Evolutionary conservation across 2,888 invertebrate species (phyloP), one percentile per base, ranked within the genome.

Genomic region (Formica aserva): DNA sequence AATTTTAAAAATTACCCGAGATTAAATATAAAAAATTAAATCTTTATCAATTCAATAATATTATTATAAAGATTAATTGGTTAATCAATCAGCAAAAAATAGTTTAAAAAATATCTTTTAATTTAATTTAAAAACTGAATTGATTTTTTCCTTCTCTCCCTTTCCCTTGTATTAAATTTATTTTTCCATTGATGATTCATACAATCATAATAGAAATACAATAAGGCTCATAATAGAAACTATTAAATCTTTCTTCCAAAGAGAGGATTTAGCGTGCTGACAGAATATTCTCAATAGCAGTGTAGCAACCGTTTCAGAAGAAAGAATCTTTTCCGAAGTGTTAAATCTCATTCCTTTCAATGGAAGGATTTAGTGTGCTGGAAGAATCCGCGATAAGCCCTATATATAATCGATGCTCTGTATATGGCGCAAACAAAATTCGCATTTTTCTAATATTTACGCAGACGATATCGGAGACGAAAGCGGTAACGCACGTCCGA

Each of bases 361-460:
- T 71, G 15, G 45, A n/a, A 60, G 29, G 72, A 78, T 71, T 71
- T 78, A 78, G 71, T 60, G 78, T 78, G 57, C 45, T 60, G 78
- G 71, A 78, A 78, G 32, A 78, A 78, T 60, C 55, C 35, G 11
- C 22, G 78, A 71, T 71, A 78, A 78, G 78, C 60, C 60, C 18
- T 45, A 41, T 29, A 5, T 57, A 60, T 60, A 71, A 35, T 26
- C 67, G n/a, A 4, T 26, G 32, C 8, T 15, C 11, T 11, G 8
- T 29, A 69, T 77, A 41, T 57, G n/a, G 15, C 29, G 65, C 82
- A 52, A 41, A 57, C 75, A 65, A 35, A 35, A 63, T 65, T 75
- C 45, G 38, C 52, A 38, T 55, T 41, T 63, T 65, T 74, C 52
- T 74, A 48, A 52, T 63, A 74, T 63, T 75, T 82, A 65, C 55